phyloP scores from a whole-genome alignment of 2,113 vertebrate genomes.

The Clupea harengus region DNA sequence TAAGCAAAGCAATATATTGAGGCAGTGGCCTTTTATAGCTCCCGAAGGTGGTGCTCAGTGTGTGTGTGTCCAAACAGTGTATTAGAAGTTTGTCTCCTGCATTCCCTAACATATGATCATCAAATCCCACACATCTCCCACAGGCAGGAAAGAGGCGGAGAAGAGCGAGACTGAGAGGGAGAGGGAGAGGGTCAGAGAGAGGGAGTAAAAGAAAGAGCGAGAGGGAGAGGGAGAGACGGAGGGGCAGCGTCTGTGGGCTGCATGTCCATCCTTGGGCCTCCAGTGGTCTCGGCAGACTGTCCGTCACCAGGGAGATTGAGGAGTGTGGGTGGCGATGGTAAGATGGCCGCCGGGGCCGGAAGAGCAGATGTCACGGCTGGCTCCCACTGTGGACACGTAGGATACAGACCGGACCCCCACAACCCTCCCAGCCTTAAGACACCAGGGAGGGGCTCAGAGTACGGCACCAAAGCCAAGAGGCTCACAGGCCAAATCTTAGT shows the following conservation, averaged over 20 bases:
- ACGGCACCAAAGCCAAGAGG: background rate
- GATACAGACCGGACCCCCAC: background rate
- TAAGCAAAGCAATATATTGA: background rate
- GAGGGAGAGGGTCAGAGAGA: conserved; percentile 10
- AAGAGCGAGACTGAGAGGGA: conserved; percentile 16
- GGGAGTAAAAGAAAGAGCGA: conserved; percentile 26
- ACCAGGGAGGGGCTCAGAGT: background rate
- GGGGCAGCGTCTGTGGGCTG: background rate
- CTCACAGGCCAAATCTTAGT: background rate
- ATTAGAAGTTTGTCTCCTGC: background rate
- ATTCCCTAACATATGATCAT: background rate
- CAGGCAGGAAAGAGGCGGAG: conserved; percentile 8
- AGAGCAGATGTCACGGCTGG: conserved; percentile 1
- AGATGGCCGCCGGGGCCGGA: conserved; percentile 2
- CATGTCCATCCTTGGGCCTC: background rate
- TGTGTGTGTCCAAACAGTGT: background rate
- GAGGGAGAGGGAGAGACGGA: conserved; percentile 16
- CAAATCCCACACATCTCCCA: background rate
- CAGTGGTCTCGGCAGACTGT: background rate
- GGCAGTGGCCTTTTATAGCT: background rate
- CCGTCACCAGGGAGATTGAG: conserved; percentile 1
- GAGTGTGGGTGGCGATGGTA: background rate
- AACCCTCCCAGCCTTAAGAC: background rate
- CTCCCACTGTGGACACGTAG: background rate
- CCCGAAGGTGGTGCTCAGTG: background rate